phyloP scores from a whole-genome alignment of 64 coral and sea anemone species.

The Porites australiensis region DNA sequence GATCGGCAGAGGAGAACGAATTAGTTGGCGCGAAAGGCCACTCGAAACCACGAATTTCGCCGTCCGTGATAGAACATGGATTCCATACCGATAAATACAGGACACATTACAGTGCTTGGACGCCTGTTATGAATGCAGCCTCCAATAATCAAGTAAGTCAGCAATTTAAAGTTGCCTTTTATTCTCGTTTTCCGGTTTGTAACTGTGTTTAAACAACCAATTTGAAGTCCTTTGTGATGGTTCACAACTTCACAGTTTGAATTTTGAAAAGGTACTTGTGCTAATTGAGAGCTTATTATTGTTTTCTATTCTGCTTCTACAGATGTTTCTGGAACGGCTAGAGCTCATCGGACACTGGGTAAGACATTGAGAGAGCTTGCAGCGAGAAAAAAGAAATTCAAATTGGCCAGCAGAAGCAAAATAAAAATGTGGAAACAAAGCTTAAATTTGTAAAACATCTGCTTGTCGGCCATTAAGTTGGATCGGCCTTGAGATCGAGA shows the following conservation, averaged over 20 bases:
- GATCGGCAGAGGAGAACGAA: conserved; percentile 21
- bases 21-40: conserved; percentile 2
- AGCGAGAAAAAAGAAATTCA: background rate
- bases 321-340: conserved; percentile 62
- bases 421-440: background rate
- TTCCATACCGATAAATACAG: conserved; percentile 77
- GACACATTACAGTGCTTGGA: conserved; percentile 70
- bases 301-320: background rate
- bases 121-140: conserved; percentile 54
- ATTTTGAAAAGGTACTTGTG: conserved; percentile 3
- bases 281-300: background rate
- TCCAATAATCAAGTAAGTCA: conserved; percentile 54
- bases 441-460: too few species aligned
- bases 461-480: too few species aligned
- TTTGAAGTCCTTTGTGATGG: conserved; percentile 1
- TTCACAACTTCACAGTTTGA: conserved; percentile 13
- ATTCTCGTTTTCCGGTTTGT: conserved; percentile 43
- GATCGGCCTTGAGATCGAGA: too few species aligned
- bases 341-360: conserved; percentile 76
- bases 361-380: background rate
- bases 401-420: background rate
- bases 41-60: conserved; percentile 25
- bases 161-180: background rate
- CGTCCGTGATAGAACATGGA: conserved; percentile 34
- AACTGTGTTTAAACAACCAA: conserved; percentile 43